Conservation (phyloP, 1,140 invertebrate genomes). For the Ladona fulva region DNA sequence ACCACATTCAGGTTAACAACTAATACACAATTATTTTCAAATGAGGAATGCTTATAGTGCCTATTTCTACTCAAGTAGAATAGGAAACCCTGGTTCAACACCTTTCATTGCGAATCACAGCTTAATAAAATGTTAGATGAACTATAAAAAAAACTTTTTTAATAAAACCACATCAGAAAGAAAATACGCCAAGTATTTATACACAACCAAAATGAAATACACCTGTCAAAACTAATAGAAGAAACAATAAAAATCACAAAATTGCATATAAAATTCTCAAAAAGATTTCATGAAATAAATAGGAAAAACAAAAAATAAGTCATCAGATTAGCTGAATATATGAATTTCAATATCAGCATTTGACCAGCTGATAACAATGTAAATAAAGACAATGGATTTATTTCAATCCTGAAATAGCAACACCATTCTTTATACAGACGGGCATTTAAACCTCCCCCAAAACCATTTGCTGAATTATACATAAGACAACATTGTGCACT, state of each 20-base stretch:
- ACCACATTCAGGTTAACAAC: neutral
- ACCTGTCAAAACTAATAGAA: neutral
- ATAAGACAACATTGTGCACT: constrained; percentile 18
- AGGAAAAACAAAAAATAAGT: neutral
- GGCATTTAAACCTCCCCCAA: neutral
- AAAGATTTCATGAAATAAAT: neutral
- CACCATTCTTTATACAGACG: neutral
- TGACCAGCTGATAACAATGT: neutral
- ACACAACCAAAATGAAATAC: constrained; percentile 10
- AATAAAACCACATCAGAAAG: neutral
- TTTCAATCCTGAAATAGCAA: neutral
- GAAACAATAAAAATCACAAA: neutral
- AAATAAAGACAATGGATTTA: neutral
- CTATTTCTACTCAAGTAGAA: neutral
- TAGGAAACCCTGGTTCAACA: neutral
- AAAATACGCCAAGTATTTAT: neutral
- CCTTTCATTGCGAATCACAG: constrained; percentile 8
- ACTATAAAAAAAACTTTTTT: neutral
- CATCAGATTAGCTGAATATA: neutral
- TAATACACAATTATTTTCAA: neutral
- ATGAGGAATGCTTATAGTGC: neutral
- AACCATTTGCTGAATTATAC: constrained; percentile 10
- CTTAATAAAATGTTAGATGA: constrained; percentile 3
- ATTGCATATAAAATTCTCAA: constrained; percentile 3
- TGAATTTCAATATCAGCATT: neutral